Base-by-base conservation (phyloP, 2,888 invertebrate genomes). In the Didymodactylos carnosus region DNA sequence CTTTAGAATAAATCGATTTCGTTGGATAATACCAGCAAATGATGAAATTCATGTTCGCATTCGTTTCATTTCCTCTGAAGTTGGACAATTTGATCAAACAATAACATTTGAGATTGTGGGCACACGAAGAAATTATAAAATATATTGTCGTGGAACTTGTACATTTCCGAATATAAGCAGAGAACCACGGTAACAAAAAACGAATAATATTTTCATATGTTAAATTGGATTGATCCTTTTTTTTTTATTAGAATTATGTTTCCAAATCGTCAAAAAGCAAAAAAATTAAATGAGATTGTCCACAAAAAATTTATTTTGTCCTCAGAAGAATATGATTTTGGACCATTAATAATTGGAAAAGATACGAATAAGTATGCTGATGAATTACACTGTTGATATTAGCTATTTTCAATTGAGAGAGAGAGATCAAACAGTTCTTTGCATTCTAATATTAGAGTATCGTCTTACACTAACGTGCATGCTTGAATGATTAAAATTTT, bases 51-150 rank as follows among this genome's bases (percentile, higher is more conserved):
- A 78, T 8, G 73, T 84, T 25, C 78, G 79, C n/a, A 78, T 83
- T 49, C 77, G 81, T 35, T 84, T 84, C 79, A 78, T 78, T 75
- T 82, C 83, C 0, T 81, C 83, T 71, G 82, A 82, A 70, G 79
- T 82, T 0, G 83, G 83, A 2, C 82, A 83, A 77, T 83, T 82
- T 79, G 83, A 83, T 76, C 83, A 83, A 78, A 83, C 83, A 2
- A 76, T 84, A 70, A 84, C 82, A 77, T 84, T 83, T 80, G 83
- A 84, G 77, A 81, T 84, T 72, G 78, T 82, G 29, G 83, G 82
- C 29, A 83, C 83, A 35, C 78, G 81, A 69, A 73, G 83, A 62
- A 77, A 81, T 27, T 84, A 83, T 78, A 83, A 83, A 77, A 77
- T 84, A 70, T 82, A 81, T 77, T 82, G 82, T 75, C 78, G 82